These are phyloP conservation scores for Sinodicranocentrus sp. DNA, from an alignment of 2,888 invertebrate species.

Conservation along the genomic window DNA sequence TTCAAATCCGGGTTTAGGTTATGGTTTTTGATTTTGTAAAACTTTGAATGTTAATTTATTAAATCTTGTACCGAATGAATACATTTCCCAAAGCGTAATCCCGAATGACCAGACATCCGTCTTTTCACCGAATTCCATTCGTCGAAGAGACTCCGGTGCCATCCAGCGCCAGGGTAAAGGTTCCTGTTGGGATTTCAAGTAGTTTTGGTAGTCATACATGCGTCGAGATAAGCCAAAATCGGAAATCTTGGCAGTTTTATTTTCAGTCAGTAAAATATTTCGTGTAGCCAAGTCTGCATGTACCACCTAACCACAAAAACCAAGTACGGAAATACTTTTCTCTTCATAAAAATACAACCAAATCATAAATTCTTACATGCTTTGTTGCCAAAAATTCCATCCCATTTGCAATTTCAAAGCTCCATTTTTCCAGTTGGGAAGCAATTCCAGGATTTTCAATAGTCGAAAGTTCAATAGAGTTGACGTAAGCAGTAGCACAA, in stretches of 20 bases:
- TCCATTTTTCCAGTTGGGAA: too few relatives aligned
- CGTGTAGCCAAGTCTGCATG: slow-evolving; percentile 95
- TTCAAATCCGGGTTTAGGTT: too few relatives aligned
- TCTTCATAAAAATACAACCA: slow-evolving; percentile 94
- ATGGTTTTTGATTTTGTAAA: too few relatives aligned
- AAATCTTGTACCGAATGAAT: slow-evolving; percentile 91
- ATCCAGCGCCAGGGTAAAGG: slow-evolving; percentile 93
- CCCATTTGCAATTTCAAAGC: too few relatives aligned
- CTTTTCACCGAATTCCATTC: slow-evolving; percentile 94
- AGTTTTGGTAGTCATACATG: slow-evolving; percentile 90
- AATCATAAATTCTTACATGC: slow-evolving; percentile 80
- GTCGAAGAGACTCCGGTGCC: slow-evolving; percentile 94
- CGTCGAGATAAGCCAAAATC: slow-evolving; percentile 96
- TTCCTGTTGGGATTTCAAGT: slow-evolving; percentile 89
- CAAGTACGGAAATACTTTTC: slow-evolving; percentile 89
- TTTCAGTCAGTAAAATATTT: slow-evolving; percentile 90
- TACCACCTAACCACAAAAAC: too few relatives aligned
- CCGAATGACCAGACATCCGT: slow-evolving; percentile 98
- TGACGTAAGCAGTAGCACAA: too few relatives aligned
- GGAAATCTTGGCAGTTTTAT: slow-evolving; percentile 94
- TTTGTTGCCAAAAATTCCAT: slow-evolving; percentile 88
- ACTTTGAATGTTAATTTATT: too few relatives aligned
- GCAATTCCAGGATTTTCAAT: too few relatives aligned
- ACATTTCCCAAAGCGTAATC: slow-evolving; percentile 97
- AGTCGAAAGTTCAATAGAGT: too few relatives aligned